Base-by-base conservation (phyloP, 2,113 vertebrate genomes). In the Arenaria interpres region DNA sequence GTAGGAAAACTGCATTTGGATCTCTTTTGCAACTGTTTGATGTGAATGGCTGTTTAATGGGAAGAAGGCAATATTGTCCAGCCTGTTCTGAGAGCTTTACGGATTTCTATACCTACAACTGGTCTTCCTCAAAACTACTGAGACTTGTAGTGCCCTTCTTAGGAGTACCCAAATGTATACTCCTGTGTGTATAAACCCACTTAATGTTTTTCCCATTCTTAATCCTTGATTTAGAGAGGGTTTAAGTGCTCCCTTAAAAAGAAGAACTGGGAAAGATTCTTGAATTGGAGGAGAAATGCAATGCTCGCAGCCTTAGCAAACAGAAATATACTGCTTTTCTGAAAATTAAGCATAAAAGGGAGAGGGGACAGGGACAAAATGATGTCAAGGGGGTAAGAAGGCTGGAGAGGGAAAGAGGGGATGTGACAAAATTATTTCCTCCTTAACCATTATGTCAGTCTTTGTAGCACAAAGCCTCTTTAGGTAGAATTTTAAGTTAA, bases 151-250 rank as follows among this genome's bases (percentile, higher is more conserved):
- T 11, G 10, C 11, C 4, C 1, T 4, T 30, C 39, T 84, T 23
- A 32, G 21, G 45, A 87, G 48, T 0, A 1, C 10, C 2, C 15
- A 56, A 59, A 68, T 3, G 1, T 16, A 27, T 32, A 53, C 3
- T 66, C 16, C 12, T 1, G 1, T 25, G 21, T 25, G 33, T 7
- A 69, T 22, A 67, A 81, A 43, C 10, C 7, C 8, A 9, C 10
- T 75, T 48, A 46, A 53, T 45, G 9, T 79, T 85, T n/a, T 77
- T 78, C 20, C 2, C 1, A 3, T 56, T 91, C 59, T 84, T 69
- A 89, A 66, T 45, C 30, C 19, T 66, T 6, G 7, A 37, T 9
- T 80, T 60, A 39, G 27, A 87, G 39, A 75, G 25, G 6, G 15
- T 30, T 67, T 72, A 56, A 84, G 28, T 39, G 27, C 12, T 5